Percentiles rank a stretch among this genome's conserved stretches.
Evolutionary conservation across 1,140 invertebrate species (phyloP).

Genomic region (Scaptomyza hsui): DNA sequence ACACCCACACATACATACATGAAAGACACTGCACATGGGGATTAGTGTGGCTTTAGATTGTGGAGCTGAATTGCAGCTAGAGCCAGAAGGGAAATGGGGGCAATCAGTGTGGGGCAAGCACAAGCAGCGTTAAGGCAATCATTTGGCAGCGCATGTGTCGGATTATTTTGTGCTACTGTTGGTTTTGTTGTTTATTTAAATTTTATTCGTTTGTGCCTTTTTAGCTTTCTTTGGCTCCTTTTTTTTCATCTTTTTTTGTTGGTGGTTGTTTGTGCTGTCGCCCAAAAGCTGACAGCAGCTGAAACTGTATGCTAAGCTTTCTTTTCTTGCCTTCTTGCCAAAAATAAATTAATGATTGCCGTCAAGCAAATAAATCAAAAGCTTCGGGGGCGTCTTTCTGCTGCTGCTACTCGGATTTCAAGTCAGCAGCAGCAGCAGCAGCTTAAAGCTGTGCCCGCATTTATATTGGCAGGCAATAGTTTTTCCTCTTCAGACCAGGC

Average conservation of each 20-base stretch:
- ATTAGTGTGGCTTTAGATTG: conserved; percentile 42
- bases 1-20: conserved; percentile 40
- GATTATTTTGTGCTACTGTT: conserved; percentile 77
- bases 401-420: conserved; percentile 1
- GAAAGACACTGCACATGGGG: conserved; percentile 57
- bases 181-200: conserved; percentile 68
- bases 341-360: conserved; percentile 78
- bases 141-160: conserved; percentile 78
- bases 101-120: not conserved
- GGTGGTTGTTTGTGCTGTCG: conserved; percentile 43
- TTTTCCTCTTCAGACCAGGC: conserved; percentile 34
- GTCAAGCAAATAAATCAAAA: conserved; percentile 75
- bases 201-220: conserved; percentile 27
- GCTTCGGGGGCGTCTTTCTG: conserved; percentile 47
- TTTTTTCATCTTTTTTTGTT: conserved; percentile 34
- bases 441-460: conserved; percentile 30
- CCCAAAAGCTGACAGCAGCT: conserved; percentile 72
- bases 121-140: conserved; percentile 59
- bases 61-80: conserved; percentile 1
- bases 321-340: conserved; percentile 16
- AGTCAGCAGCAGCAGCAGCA: conserved; percentile 28
- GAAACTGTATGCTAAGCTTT: conserved; percentile 67
- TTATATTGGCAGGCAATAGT: conserved; percentile 46
- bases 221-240: conserved; percentile 19
- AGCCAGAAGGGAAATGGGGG: not conserved